Evolutionary conservation across 2,797 vertebrate genomes (phyloP).

Genomic region (Heteromormyrus szaboi): DNA sequence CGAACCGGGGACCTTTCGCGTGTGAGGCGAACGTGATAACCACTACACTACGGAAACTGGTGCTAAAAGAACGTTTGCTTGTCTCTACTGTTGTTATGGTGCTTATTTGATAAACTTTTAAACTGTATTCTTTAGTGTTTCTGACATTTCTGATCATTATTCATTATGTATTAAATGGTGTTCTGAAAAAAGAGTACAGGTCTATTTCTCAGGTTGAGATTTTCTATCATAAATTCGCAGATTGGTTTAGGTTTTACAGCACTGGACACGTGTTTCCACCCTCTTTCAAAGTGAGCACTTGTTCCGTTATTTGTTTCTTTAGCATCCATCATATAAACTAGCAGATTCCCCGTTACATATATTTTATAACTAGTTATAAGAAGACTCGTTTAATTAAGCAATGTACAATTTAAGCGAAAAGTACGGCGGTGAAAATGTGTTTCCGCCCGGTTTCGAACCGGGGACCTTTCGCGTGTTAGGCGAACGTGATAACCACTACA

Average conservation of each 20-base stretch:
- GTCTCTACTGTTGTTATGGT: not conserved
- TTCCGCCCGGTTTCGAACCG: not conserved
- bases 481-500: not conserved
- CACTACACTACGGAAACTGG: slow-evolving; percentile 20
- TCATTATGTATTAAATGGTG: not conserved
- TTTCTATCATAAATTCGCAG: not conserved
- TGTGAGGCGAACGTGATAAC: slow-evolving; percentile 26
- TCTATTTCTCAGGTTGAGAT: not conserved
- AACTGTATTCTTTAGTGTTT: not conserved
- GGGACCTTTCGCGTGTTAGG: not conserved
- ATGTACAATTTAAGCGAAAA: not conserved
- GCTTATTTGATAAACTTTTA: not conserved
- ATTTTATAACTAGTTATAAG: not conserved
- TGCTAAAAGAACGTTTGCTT: rapidly evolving
- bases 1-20: slow-evolving; percentile 26
- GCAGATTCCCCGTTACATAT: not conserved
- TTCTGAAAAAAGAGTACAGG: not conserved
- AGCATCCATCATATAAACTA: not conserved
- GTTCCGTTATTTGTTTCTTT: not conserved
- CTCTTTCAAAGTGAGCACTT: not conserved
- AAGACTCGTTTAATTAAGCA: not conserved
- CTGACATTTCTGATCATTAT: not conserved
- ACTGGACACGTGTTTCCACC: not conserved
- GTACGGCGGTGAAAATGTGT: not conserved
- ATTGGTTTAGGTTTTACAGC: not conserved